Evolutionary conservation across 2,113 vertebrate species (phyloP).

Genomic region (Phocoena sinus): DNA sequence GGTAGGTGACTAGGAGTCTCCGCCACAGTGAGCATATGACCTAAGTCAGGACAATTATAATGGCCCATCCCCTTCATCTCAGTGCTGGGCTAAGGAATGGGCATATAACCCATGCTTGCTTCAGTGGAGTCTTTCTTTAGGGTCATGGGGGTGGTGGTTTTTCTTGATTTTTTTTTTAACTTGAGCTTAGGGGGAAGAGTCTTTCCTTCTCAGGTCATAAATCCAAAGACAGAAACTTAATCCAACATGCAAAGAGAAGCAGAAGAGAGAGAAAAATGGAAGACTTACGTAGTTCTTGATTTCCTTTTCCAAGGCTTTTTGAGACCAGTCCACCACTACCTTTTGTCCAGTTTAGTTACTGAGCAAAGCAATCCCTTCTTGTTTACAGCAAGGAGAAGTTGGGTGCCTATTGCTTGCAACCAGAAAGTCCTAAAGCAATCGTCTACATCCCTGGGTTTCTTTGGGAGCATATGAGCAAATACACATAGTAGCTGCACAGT

Average conservation of each 20-base stretch:
- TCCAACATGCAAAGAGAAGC: neutral
- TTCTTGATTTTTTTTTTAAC: neutral
- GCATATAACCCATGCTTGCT: neutral
- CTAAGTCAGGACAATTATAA: neutral
- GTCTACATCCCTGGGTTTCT: neutral
- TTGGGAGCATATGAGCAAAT: neutral
- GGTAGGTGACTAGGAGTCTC: neutral
- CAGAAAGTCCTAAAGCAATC: neutral
- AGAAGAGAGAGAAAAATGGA: neutral
- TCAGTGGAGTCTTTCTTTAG: neutral
- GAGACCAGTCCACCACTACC: neutral
- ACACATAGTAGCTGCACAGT: neutral
- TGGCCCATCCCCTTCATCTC: neutral
- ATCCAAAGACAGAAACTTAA: neutral
- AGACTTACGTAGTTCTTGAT: neutral
- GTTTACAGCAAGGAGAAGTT: conserved; percentile 13
- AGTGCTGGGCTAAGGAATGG: neutral
- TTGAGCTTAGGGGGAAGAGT: neutral
- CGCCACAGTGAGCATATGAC: neutral
- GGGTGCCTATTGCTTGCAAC: neutral
- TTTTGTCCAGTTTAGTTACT: neutral
- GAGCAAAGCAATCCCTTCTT: neutral
- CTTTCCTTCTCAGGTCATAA: conserved; percentile 4
- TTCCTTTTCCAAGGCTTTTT: conserved; percentile 7
- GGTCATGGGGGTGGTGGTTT: neutral